These are phyloP conservation scores for mouse (Mus musculus) DNA, from an alignment of 2,113 vertebrate genomes.

Conservation along the genomic window GRCm39 chr13:50477501-50478000, in stretches of 20 bases:
- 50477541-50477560: neutral
- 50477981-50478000: no score
- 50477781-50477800: no score
- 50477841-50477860: no score
- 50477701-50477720: neutral
- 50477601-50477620: neutral
- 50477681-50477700: neutral
- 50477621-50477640: neutral
- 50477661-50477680: neutral
- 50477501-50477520: neutral
- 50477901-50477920: no score
- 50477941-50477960: no score
- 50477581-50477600: neutral
- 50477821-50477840: no score
- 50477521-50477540: neutral
- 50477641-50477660: neutral
- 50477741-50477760: neutral
- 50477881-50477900: no score
- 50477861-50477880: no score
- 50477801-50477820: no score
- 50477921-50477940: no score
- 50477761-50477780: no score
- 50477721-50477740: fast-evolving
- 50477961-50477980: no score
- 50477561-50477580: neutral